A percentile compares a stretch with the other conserved stretches of the same genome.
Evolutionary conservation across 1,140 invertebrate genomes (phyloP).

Genomic region (Scaptomyza graminum): DNA sequence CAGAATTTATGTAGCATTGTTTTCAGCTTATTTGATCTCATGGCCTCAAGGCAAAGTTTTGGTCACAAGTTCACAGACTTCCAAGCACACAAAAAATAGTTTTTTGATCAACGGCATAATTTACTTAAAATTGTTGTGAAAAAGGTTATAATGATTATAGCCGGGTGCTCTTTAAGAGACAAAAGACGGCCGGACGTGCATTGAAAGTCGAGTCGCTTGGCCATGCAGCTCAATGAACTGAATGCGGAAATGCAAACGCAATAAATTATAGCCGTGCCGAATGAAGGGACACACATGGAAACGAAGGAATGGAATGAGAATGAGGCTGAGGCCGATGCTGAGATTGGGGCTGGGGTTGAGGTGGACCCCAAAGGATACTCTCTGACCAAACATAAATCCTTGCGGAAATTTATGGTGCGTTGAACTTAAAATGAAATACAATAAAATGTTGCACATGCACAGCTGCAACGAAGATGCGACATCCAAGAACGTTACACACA

Average conservation of each 20-base stretch:
- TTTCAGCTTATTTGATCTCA: constrained; percentile 22
- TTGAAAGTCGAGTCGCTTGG: constrained; percentile 47
- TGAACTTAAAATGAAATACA: constrained; percentile 81
- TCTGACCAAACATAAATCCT: constrained; percentile 69
- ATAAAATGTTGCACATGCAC: constrained; percentile 61
- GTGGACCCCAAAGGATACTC: constrained; percentile 12
- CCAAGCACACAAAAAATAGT: background rate
- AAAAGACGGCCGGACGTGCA: constrained; percentile 17
- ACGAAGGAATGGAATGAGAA: constrained; percentile 7
- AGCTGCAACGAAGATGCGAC: constrained; percentile 37
- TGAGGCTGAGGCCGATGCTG: too few relatives aligned
- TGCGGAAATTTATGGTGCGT: constrained; percentile 75
- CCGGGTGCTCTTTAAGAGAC: constrained; percentile 49
- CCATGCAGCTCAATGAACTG: constrained; percentile 63
- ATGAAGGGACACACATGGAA: constrained; percentile 44
- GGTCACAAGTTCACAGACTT: constrained; percentile 26
- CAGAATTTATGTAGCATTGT: constrained; percentile 63
- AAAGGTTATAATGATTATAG: constrained; percentile 33
- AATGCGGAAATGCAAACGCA: constrained; percentile 67
- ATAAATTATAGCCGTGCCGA: constrained; percentile 69
- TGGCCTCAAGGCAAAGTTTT: constrained; percentile 52
- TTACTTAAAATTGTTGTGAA: constrained; percentile 33
- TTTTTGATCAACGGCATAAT: constrained; percentile 27
- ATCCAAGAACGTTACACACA: constrained; percentile 7
- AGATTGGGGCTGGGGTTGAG: background rate